A percentile compares a stretch with the other conserved stretches of the same genome.
Evolutionary conservation across 2,113 vertebrate species (phyloP).

Genomic region (Odontesthes bonariensis): DNA sequence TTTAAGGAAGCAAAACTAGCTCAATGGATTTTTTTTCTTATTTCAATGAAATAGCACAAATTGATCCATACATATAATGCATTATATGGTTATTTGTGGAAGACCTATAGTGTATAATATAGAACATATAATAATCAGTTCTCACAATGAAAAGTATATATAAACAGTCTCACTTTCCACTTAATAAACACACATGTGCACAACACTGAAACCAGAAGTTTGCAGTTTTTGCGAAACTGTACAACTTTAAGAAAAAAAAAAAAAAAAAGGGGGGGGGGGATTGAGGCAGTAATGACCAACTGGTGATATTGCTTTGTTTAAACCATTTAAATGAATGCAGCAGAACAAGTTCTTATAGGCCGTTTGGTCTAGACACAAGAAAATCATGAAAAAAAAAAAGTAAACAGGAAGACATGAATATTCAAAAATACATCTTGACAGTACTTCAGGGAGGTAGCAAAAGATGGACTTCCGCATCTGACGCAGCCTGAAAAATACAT

Average conservation of each 20-base stretch:
- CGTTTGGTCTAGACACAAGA: background rate
- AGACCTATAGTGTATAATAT: no score
- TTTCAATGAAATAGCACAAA: no score
- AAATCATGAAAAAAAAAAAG: background rate
- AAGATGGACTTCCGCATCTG: conserved; percentile 36
- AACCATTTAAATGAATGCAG: background rate
- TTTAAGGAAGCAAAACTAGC: no score
- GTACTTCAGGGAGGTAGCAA: conserved; percentile 5
- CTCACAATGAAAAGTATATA: no score
- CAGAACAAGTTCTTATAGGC: background rate
- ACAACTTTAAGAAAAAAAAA: no score
- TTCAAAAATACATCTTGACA: conserved; percentile 40
- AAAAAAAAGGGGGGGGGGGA: background rate
- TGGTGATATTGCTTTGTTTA: background rate
- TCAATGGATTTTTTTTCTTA: no score
- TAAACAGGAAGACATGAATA: conserved; percentile 23
- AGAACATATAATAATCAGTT: no score
- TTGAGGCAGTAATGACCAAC: background rate
- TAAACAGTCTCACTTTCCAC: no score
- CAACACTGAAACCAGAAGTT: background rate
- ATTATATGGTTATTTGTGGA: no score
- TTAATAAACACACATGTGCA: background rate
- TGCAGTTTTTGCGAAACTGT: background rate
- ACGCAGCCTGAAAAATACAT: background rate
- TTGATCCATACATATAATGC: no score